phyloP scores from a whole-genome alignment of 2,888 invertebrate genomes.

The Portevinia maculata region DNA sequence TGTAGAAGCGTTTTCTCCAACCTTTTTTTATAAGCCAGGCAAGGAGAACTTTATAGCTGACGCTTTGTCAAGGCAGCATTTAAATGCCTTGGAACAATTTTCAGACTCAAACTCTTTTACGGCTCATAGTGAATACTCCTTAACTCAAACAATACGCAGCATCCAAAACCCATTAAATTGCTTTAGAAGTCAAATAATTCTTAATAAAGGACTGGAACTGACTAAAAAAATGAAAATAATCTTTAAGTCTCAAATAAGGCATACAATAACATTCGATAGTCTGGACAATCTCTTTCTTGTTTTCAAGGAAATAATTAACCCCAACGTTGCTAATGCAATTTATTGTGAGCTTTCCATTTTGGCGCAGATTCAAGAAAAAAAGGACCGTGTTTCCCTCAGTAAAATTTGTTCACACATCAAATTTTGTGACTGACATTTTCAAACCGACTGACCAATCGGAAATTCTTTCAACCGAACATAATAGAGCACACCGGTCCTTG shows the following conservation, averaged over 20 bases:
- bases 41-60: constrained; percentile 2
- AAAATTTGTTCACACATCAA: not conserved
- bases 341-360: constrained; percentile 42
- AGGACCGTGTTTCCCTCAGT: not conserved
- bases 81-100: too few relatives aligned
- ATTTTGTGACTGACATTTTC: not conserved
- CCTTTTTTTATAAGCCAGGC: too few relatives aligned
- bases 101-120: not conserved
- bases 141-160: too few relatives aligned
- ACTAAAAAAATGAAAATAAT: constrained; percentile 49
- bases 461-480: not conserved
- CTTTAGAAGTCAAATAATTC: constrained; percentile 15
- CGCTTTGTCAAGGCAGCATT: constrained; percentile 29
- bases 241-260: constrained; percentile 42
- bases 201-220: not conserved
- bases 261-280: too few relatives aligned
- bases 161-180: too few relatives aligned
- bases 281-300: not conserved
- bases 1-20: not conserved
- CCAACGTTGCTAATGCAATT: constrained; percentile 40
- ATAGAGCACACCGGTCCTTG: not conserved
- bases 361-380: constrained; percentile 45
- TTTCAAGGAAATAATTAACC: constrained; percentile 14
- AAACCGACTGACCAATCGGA: not conserved
- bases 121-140: constrained; percentile 33